These are phyloP conservation scores for Tachycineta bicolor DNA, from an alignment of 2,113 vertebrate species.

Conservation along the genomic window DNA sequence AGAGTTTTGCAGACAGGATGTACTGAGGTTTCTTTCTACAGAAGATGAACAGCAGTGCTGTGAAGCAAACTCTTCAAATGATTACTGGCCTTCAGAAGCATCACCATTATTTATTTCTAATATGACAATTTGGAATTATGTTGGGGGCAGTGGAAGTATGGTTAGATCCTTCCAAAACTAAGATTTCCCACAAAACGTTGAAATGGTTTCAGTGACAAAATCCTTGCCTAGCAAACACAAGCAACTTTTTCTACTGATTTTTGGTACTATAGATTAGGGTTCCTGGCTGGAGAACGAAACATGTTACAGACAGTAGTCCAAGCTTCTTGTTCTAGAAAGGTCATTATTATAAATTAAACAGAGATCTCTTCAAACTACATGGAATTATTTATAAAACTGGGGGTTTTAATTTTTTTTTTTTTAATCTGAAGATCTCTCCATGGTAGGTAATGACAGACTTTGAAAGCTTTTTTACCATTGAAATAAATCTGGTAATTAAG, in stretches of 20 bases:
- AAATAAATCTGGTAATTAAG: background rate
- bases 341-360: background rate
- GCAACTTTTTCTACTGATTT: background rate
- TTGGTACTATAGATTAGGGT: background rate
- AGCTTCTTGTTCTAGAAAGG: background rate
- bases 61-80: background rate
- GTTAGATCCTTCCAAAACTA: background rate
- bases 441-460: background rate
- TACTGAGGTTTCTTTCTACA: background rate
- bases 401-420: fast-evolving
- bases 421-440: background rate
- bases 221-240: background rate
- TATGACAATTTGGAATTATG: background rate
- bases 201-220: background rate
- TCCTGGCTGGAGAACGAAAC: background rate
- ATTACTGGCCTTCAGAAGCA: background rate
- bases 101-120: background rate
- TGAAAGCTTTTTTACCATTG: background rate
- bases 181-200: background rate
- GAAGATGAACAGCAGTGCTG: background rate
- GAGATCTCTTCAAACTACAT: background rate
- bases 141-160: fast-evolving
- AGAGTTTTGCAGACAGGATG: background rate
- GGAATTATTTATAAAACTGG: background rate
- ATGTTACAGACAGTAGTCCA: background rate